Evolutionary conservation across 2,113 vertebrate genomes (phyloP), one percentile per base, ranked within the genome.

Genomic region (Epinephelus moara): DNA sequence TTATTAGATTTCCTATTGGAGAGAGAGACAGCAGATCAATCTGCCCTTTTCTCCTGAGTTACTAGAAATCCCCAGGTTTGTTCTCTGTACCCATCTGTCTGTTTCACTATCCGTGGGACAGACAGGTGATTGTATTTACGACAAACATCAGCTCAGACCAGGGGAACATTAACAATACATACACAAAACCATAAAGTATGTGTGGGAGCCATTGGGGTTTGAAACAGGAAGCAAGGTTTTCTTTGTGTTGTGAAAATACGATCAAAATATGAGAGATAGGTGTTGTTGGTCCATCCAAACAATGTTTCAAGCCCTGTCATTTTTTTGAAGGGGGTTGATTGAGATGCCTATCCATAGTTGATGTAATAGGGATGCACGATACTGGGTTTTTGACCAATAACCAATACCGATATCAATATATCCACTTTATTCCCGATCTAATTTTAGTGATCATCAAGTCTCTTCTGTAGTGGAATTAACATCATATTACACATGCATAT

Each of bases 1-100:
- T 37, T 37, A 70, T 82, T 80, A 70, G 61, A 71, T 64, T 68
- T 79, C 21, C 49, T 80, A 13, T 68, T 55, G 61, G 73, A 71
- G 21, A 30, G 72, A 82, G 70, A 47, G 55, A 64, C 1, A 7
- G 40, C 19, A 59, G 75, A 80, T 75, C 67, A 71, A 66, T 70
- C 40, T 27, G 45, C 0, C 30, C 2, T 79, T 78, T 13, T 50
- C 78, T 70, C 61, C 75, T 17, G 47, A 63, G 70, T 60, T 59
- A 42, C 50, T 17, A 59, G 7, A 80, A 71, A 81, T 80, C 70
- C 61, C 67, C 18, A 1, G 30, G 17, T 33, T 53, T 11, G 4
- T 49, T 80, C n/a, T 1, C n/a, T 72, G 27, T 33, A 53, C 73
- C 13, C 7, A 1, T n/a, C 6, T 56, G 62, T 66, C 18, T 49